Conservation (phyloP, 2,113 vertebrate genomes). For the Nansenia antarctica region DNA sequence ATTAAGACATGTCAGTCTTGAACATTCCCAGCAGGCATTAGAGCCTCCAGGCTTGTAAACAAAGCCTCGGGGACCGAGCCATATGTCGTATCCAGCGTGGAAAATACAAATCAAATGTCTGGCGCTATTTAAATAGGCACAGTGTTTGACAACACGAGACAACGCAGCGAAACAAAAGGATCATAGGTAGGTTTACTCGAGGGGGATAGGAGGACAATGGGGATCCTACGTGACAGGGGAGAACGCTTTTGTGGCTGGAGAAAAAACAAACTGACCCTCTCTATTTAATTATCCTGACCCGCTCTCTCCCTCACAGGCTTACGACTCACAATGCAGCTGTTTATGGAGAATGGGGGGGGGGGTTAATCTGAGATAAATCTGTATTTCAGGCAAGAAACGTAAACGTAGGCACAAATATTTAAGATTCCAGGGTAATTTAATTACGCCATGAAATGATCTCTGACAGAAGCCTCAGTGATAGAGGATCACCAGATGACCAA, state of each 20-base stretch:
- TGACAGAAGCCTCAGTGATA: conserved; percentile 24
- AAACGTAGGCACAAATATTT: conserved; percentile 47
- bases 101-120: conserved; percentile 55
- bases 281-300: conserved; percentile 52
- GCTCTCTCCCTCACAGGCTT: conserved; percentile 19
- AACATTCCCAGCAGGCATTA: conserved; percentile 35
- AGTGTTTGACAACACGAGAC: conserved; percentile 29
- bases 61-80: conserved; percentile 37
- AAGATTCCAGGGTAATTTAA: conserved; percentile 49
- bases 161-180: conserved; percentile 42
- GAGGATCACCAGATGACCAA: conserved; percentile 6
- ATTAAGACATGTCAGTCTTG: conserved; percentile 33
- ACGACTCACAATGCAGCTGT: conserved; percentile 44
- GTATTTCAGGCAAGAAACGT: conserved; percentile 51
- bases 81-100: conserved; percentile 41
- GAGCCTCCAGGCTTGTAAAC: conserved; percentile 34
- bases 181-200: conserved; percentile 25
- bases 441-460: conserved; percentile 36
- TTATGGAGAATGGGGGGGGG: conserved; percentile 36
- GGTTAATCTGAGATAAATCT: conserved; percentile 49
- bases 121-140: conserved; percentile 34
- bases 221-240: conserved; percentile 37
- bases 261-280: conserved; percentile 56
- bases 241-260: conserved; percentile 39
- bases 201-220: conserved; percentile 45